phyloP scores from a whole-genome alignment of 2,797 vertebrate genomes.

The Lithobates sylvaticus region DNA sequence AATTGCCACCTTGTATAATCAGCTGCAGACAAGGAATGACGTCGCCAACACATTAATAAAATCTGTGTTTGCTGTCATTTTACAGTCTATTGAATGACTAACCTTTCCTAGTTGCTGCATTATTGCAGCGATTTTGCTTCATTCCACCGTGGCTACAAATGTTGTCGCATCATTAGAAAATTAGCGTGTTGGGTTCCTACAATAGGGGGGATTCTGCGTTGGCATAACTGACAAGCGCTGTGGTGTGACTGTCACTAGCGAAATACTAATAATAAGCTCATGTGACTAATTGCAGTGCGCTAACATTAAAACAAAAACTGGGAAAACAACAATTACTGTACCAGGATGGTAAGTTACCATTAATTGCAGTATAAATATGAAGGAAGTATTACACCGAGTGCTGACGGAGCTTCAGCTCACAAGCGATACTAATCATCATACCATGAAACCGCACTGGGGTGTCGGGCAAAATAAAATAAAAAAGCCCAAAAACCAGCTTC shows the following conservation, averaged over 20 bases:
- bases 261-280: slow-evolving; percentile 15
- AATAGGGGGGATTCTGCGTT: too few species aligned
- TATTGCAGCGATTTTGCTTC: neutral
- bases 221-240: slow-evolving; percentile 16
- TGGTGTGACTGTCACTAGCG: neutral
- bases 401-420: too few species aligned
- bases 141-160: neutral
- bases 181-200: neutral
- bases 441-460: too few species aligned
- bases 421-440: too few species aligned
- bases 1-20: neutral
- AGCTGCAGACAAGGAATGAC: neutral
- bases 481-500: too few species aligned
- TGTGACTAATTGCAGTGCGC: slow-evolving; percentile 25
- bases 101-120: neutral
- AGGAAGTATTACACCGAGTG: too few species aligned
- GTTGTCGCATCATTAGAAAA: neutral
- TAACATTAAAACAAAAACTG: slow-evolving; percentile 25
- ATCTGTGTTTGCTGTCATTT: slow-evolving; percentile 22
- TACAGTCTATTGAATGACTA: neutral
- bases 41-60: neutral
- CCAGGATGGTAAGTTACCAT: too few species aligned
- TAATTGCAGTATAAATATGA: too few species aligned
- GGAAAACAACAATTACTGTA: neutral
- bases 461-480: too few species aligned